These are phyloP conservation scores for Heliconius eleuchia DNA, from an alignment of 1,140 invertebrate genomes.

Conservation along the genomic window DNA sequence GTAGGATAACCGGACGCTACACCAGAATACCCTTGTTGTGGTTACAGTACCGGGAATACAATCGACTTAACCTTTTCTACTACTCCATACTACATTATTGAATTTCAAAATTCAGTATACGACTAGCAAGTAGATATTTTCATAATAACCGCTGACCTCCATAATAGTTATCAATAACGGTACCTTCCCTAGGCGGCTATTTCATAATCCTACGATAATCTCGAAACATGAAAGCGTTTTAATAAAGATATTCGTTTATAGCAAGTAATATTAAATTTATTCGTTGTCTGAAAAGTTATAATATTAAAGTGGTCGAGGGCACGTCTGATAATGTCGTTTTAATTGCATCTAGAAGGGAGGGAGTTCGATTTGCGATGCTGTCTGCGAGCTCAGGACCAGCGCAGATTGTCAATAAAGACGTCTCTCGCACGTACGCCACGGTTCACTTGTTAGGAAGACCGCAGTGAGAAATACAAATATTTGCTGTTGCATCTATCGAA, in stretches of 20 bases:
- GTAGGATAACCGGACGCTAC: slow-evolving; percentile 62
- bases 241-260: slow-evolving; percentile 42
- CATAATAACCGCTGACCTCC: slow-evolving; percentile 37
- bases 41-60: slow-evolving; percentile 52
- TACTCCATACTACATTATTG: slow-evolving; percentile 30
- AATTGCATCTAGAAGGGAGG: slow-evolving; percentile 55
- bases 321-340: slow-evolving; percentile 64
- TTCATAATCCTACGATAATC: slow-evolving; percentile 40
- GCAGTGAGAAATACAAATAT: slow-evolving; percentile 68
- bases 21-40: slow-evolving; percentile 56
- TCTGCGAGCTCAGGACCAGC: slow-evolving; percentile 45
- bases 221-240: slow-evolving; percentile 43
- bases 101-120: slow-evolving; percentile 38
- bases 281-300: slow-evolving; percentile 37
- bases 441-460: slow-evolving; percentile 64
- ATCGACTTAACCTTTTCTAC: slow-evolving; percentile 36
- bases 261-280: slow-evolving; percentile 42
- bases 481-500: slow-evolving; percentile 59
- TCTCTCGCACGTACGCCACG: slow-evolving; percentile 55
- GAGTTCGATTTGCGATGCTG: slow-evolving; percentile 55
- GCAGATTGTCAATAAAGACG: slow-evolving; percentile 58
- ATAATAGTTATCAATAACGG: slow-evolving; percentile 43
- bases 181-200: slow-evolving; percentile 38
- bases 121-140: slow-evolving; percentile 35
- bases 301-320: slow-evolving; percentile 45